Evolutionary conservation across 37 sponge, comb jelly and placozoan genomes (phyloP).

Genomic region (Diacarnus erythraeanus): DNA sequence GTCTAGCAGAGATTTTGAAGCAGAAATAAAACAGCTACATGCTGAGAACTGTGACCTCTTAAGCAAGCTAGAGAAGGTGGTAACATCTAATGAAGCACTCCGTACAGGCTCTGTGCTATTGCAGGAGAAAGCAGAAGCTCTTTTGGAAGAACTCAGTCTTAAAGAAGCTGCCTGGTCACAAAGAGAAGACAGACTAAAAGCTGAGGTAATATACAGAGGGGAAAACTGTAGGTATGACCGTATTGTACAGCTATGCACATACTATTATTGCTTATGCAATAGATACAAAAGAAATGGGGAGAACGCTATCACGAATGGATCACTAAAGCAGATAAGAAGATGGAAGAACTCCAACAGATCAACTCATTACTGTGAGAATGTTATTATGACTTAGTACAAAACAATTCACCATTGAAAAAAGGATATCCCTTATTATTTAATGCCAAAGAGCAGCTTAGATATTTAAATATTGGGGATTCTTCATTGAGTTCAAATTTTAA

Average conservation of each 20-base stretch:
- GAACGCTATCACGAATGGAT: constrained; percentile 72
- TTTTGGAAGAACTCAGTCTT: constrained; percentile 29
- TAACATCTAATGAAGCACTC: constrained; percentile 18
- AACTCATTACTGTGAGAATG: constrained; percentile 55
- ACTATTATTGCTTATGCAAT: no score
- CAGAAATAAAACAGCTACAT: neutral
- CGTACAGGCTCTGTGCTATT: constrained; percentile 9
- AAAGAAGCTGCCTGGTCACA: constrained; percentile 55
- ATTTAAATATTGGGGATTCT: no score
- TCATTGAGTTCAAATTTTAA: no score
- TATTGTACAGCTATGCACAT: no score
- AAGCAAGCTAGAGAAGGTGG: neutral
- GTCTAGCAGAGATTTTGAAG: neutral
- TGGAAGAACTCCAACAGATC: constrained; percentile 63
- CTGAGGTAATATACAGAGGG: no score
- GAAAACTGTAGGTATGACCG: no score
- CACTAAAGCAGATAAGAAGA: constrained; percentile 64
- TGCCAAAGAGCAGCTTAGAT: no score
- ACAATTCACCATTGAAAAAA: no score
- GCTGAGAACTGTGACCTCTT: neutral
- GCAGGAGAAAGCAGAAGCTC: constrained; percentile 20
- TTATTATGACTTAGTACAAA: no score
- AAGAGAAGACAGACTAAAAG: constrained; percentile 38
- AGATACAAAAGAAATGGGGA: constrained; percentile 52
- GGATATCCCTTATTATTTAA: no score